phyloP scores from a whole-genome alignment of 1,140 invertebrate genomes.

The Drosophila fuyamai region DNA sequence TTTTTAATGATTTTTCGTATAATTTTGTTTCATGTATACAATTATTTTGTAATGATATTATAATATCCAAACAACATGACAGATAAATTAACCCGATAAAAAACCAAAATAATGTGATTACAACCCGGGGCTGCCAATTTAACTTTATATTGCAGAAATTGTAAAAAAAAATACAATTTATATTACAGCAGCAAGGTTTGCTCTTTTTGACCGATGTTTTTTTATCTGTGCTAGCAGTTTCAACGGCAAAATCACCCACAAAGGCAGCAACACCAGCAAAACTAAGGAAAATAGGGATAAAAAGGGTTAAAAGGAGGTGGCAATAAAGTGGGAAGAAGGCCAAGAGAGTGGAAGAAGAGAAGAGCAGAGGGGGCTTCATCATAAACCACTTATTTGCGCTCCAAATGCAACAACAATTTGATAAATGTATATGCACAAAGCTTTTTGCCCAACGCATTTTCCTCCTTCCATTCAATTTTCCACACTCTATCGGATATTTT shows the following conservation, averaged over 20 bases:
- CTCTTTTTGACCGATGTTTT: too few species aligned
- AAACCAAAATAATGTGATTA: too few species aligned
- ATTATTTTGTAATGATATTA: too few species aligned
- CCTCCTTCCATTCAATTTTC: background rate
- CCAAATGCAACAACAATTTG: constrained; percentile 80
- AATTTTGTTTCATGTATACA: background rate
- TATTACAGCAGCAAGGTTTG: too few species aligned
- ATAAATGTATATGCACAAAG: constrained; percentile 63
- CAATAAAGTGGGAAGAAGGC: background rate
- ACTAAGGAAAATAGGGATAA: background rate
- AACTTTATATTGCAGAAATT: too few species aligned
- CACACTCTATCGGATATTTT: constrained; percentile 1
- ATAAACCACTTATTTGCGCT: constrained; percentile 82
- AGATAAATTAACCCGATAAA: too few species aligned
- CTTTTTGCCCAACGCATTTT: constrained; percentile 35
- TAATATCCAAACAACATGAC: too few species aligned
- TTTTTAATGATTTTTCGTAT: background rate
- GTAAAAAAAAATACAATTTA: too few species aligned
- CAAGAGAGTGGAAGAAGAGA: background rate
- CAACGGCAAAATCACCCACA: background rate
- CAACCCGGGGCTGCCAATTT: too few species aligned
- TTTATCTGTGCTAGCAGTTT: background rate
- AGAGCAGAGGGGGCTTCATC: constrained; percentile 57
- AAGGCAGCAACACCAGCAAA: constrained; percentile 4
- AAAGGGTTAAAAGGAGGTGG: background rate